Conservation (phyloP, 2,797 vertebrate genomes). For the Vultur gryphus region DNA sequence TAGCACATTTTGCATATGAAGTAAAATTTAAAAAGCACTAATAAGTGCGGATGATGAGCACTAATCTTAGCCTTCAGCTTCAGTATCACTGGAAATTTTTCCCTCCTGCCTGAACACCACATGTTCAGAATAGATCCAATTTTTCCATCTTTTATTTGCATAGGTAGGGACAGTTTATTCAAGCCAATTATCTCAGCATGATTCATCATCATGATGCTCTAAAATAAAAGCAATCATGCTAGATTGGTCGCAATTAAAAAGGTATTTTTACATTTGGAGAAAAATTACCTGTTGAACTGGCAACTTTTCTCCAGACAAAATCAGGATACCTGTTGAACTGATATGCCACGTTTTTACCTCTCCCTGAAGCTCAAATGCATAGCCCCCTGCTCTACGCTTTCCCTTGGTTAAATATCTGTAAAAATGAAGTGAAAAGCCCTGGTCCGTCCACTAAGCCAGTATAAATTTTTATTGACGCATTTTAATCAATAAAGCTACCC, state of each 20-base stretch:
- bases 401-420: not conserved
- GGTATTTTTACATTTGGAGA: constrained; percentile 37
- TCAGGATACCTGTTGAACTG: not conserved
- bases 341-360: not conserved
- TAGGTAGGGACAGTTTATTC: constrained; percentile 17
- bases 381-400: not conserved
- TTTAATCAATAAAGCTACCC: not conserved
- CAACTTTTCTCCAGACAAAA: not conserved
- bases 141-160: constrained; percentile 26
- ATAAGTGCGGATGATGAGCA: not conserved
- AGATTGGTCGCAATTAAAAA: constrained; percentile 28
- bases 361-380: not conserved
- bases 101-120: not conserved
- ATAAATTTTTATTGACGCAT: not conserved
- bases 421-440: not conserved
- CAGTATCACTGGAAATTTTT: not conserved
- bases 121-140: not conserved
- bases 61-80: not conserved
- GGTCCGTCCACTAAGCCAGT: not conserved
- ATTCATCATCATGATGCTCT: constrained; percentile 21
- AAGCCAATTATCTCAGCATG: constrained; percentile 15
- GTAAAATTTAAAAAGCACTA: not conserved
- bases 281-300: not conserved
- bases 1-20: not conserved
- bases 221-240: constrained; percentile 59